Evolutionary conservation across 2,113 vertebrate species (phyloP), one percentile per base, ranked within the genome.

Genomic region (Triplophysa siluroides): DNA sequence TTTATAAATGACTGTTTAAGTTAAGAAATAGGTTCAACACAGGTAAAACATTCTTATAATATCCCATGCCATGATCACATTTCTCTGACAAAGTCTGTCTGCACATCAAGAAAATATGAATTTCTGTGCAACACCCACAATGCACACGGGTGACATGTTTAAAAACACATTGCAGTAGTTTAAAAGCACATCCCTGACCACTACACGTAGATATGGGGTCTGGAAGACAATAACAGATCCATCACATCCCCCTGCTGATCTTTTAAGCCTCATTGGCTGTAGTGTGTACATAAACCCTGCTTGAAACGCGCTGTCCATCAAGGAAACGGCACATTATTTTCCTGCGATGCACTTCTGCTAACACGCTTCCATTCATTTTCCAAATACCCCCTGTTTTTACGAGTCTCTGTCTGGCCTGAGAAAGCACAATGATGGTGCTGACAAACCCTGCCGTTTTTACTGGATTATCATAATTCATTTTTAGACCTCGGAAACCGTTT

Each of bases 211-310:
- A 80, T 80, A 29, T 29, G 21, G 47, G 62, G 58, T 38, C 47
- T 65, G 2, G 54, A 66, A 81, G 71, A 81, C 71, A 81, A 81
- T 61, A 81, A 81, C 71, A 68, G 64, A 81, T 81, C 71, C 79
- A 81, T 81, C 79, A 81, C 63, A 33, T 61, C 33, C 54, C 60
- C 54, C 54, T 68, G 41, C 71, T 67, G 56, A 9, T 38, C 68
- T 81, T 80, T 68, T 81, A 63, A 81, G 79, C 71, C 64, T 81
- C 79, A 81, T 81, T 79, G 70, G 43, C 63, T 68, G 69, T 68
- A 64, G 76, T 74, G 76, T 73, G 81, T 79, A 78, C 75, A 78
- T 78, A 73, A 74, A 73, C 70, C 68, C 63, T 83, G 81, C 29
- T 43, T 74, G 77, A 76, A 76, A 67, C 52, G 19, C 21, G 64